These are phyloP conservation scores for Meteorus sp. DNA, from an alignment of 1,140 invertebrate genomes.

Conservation along the genomic window DNA sequence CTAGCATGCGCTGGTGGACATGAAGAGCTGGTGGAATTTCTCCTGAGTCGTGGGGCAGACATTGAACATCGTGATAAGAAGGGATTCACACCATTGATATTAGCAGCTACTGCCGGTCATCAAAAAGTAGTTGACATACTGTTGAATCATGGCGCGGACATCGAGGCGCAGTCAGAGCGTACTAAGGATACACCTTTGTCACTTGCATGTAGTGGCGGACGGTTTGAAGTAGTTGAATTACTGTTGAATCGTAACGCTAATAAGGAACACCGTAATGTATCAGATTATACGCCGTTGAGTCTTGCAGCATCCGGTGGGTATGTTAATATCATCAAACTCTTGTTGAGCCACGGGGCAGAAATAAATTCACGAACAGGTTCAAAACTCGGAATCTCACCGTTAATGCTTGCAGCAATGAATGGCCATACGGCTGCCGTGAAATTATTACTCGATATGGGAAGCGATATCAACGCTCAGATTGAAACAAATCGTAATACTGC, in stretches of 20 bases:
- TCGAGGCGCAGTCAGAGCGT: constrained; percentile 97
- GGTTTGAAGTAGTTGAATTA: constrained; percentile 96
- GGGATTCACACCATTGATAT: constrained; percentile 95
- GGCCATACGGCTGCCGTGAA: constrained; percentile 92
- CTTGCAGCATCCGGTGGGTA: constrained; percentile 97
- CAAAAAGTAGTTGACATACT: constrained; percentile 93
- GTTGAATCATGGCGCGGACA: constrained; percentile 88
- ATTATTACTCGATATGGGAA: constrained; percentile 94
- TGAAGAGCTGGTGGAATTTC: constrained; percentile 89
- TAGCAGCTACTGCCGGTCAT: constrained; percentile 96
- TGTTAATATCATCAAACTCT: constrained; percentile 96
- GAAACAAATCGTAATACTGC: constrained; percentile 99
- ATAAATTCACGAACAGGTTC: constrained; percentile 98
- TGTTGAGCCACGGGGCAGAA: constrained; percentile 91
- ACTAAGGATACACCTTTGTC: constrained; percentile 99
- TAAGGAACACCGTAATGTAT: constrained; percentile 99
- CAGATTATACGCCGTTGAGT: constrained; percentile 97
- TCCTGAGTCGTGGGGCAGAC: constrained; percentile 87
- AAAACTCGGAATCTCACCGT: constrained; percentile 96
- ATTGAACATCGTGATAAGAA: constrained; percentile 99
- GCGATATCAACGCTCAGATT: constrained; percentile 99
- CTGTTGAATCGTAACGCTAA: constrained; percentile 86
- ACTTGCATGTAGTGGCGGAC: constrained; percentile 94
- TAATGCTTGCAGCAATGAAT: constrained; percentile 99
- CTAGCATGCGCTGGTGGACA: constrained; percentile 96